Percentiles rank a stretch among this genome's conserved stretches.
These are phyloP conservation scores for Cassiopea andromeda DNA, from an alignment of 30 jellyfish, hydroid and myxozoan genomes.

Conservation along the genomic window DNA sequence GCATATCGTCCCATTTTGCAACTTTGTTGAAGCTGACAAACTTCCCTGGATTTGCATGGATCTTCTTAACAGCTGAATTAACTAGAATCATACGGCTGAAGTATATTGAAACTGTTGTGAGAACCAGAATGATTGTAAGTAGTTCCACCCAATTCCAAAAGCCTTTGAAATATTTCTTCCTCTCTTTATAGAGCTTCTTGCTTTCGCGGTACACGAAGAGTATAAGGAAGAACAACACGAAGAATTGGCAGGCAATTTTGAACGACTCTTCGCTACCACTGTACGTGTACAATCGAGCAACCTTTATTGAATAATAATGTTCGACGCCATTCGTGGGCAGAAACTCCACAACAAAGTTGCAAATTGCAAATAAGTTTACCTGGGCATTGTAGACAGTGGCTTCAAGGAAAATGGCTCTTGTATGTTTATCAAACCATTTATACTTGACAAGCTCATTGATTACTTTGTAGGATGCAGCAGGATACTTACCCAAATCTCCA, in stretches of 20 bases:
- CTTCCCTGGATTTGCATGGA: slow-evolving; percentile 80
- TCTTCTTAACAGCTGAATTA: slow-evolving; percentile 81
- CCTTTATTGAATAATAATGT: slow-evolving; percentile 75
- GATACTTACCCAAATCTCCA: slow-evolving; percentile 93
- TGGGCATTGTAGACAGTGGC: slow-evolving; percentile 94
- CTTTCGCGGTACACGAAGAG: slow-evolving; percentile 89
- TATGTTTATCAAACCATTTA: slow-evolving; percentile 87
- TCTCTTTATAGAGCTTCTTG: slow-evolving; percentile 89
- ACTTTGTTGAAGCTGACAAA: slow-evolving; percentile 98
- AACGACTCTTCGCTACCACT: slow-evolving; percentile 96
- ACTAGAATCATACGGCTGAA: slow-evolving; percentile 92
- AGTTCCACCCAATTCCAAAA: slow-evolving; percentile 95
- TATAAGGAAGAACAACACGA: slow-evolving; percentile 83
- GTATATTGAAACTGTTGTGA: slow-evolving; percentile 77
- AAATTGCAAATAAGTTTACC: slow-evolving; percentile 90
- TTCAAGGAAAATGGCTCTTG: slow-evolving; percentile 93
- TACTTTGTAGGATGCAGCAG: slow-evolving; percentile 66
- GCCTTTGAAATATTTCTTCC: slow-evolving; percentile 75
- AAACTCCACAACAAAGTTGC: slow-evolving; percentile 88
- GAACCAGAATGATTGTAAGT: slow-evolving; percentile 68
- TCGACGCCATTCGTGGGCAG: slow-evolving; percentile 92
- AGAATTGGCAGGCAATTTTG: slow-evolving; percentile 95
- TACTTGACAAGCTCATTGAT: slow-evolving; percentile 59
- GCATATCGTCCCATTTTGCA: slow-evolving; percentile 95
- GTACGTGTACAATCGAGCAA: slow-evolving; percentile 95